These are phyloP conservation scores for Rhadina sibilatrix DNA, from an alignment of 2,113 vertebrate genomes.

Conservation along the genomic window DNA sequence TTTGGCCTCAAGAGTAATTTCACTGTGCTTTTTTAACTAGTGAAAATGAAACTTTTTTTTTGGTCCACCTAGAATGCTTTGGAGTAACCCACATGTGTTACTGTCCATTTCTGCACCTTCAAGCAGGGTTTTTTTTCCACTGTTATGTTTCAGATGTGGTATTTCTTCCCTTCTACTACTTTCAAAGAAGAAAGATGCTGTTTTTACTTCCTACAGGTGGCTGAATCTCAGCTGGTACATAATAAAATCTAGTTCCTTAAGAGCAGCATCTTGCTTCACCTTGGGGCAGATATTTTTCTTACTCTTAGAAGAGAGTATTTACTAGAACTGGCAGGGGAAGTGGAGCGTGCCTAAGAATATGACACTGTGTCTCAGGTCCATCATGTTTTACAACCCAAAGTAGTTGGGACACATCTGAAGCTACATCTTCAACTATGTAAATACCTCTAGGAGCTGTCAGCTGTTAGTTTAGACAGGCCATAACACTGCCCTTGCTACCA, in stretches of 20 bases:
- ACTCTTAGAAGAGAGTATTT: conserved; percentile 28
- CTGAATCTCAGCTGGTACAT: background rate
- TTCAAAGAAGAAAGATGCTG: conserved; percentile 12
- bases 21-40: background rate
- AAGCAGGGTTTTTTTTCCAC: background rate
- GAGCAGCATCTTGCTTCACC: conserved; percentile 18
- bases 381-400: conserved; percentile 57
- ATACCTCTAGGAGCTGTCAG: conserved; percentile 32
- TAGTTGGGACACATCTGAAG: conserved; percentile 61
- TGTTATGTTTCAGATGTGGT: background rate
- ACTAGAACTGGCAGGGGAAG: conserved; percentile 55
- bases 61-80: background rate
- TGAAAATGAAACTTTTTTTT: background rate
- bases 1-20: background rate
- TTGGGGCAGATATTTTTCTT: conserved; percentile 53
- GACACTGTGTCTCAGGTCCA: conserved; percentile 54
- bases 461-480: conserved; percentile 36
- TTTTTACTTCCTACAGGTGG: conserved; percentile 41
- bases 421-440: conserved; percentile 44
- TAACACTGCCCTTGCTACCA: background rate
- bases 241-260: conserved; percentile 51
- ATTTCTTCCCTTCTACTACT: conserved; percentile 12
- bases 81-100: background rate
- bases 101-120: background rate
- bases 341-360: conserved; percentile 38